A percentile compares a stretch with the other conserved stretches of the same genome.
phyloP scores from a whole-genome alignment of 2,113 vertebrate species.

The Chaetorhynchus papuensis region DNA sequence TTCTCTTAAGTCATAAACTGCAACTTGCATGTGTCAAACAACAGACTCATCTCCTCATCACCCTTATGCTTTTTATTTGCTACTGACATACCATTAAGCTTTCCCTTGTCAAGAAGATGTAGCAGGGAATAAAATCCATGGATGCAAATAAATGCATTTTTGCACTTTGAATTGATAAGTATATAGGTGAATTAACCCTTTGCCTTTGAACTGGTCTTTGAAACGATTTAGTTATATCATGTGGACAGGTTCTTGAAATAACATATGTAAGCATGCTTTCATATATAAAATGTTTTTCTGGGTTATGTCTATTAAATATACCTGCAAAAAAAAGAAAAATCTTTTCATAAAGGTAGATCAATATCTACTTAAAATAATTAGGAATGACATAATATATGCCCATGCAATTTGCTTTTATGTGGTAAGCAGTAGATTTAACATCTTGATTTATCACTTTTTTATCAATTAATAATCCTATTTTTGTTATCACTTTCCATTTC shows the following conservation, averaged over 20 bases:
- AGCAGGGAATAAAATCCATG: neutral
- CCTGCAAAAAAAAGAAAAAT: neutral
- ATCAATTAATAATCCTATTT: neutral
- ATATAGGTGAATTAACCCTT: neutral
- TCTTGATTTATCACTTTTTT: neutral
- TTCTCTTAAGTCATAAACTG: neutral
- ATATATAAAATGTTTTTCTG: neutral
- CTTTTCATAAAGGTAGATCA: neutral
- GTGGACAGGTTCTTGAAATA: neutral
- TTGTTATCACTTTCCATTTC: neutral
- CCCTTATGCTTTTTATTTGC: neutral
- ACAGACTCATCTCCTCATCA: neutral
- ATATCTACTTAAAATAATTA: neutral
- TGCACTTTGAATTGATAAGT: neutral
- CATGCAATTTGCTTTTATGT: neutral
- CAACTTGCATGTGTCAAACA: neutral
- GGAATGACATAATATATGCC: neutral
- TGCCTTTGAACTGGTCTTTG: neutral
- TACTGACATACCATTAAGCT: neutral
- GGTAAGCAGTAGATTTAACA: neutral
- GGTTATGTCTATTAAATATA: neutral
- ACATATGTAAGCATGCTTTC: fast-evolving
- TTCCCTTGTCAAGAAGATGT: neutral
- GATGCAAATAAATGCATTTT: neutral
- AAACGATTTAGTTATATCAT: neutral